Percentiles rank a stretch among this genome's conserved stretches.
Conservation (phyloP, 2,888 invertebrate genomes). For the Coelogynopora nodosa region DNA sequence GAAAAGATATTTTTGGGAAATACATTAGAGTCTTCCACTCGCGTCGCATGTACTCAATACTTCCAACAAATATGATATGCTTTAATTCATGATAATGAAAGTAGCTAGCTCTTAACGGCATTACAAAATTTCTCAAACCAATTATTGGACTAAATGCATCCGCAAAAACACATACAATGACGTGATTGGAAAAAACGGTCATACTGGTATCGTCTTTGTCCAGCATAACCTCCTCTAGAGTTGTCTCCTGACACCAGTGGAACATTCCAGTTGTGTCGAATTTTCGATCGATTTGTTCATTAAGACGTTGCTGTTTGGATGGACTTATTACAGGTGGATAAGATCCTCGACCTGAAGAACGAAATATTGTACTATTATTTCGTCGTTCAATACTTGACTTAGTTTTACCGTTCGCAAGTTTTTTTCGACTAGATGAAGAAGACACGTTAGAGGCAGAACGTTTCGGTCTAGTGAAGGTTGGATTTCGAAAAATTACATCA, state of each 20-base stretch:
- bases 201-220: conserved; percentile 98
- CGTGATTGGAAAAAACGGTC: conserved; percentile 92
- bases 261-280: conserved; percentile 99
- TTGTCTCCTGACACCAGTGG: conserved; percentile 96
- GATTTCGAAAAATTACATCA: conserved; percentile 26
- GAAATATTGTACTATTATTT: not conserved
- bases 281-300: conserved; percentile 48
- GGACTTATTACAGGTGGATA: not conserved
- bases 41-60: conserved; percentile 92
- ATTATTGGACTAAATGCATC: conserved; percentile 97
- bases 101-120: conserved; percentile 97
- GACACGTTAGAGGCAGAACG: not conserved
- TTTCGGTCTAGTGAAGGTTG: not conserved
- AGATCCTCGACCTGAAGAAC: not conserved
- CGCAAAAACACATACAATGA: conserved; percentile 97
- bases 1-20: conserved; percentile 96
- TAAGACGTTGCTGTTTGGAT: conserved; percentile 2
- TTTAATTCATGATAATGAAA: conserved; percentile 99
- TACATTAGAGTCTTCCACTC: conserved; percentile 99
- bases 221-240: conserved; percentile 89
- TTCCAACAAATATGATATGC: conserved; percentile 98
- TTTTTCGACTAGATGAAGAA: not conserved
- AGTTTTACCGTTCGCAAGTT: not conserved
- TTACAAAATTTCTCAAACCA: conserved; percentile 93
- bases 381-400: not conserved